Percentiles rank a stretch among this genome's conserved stretches.
These are phyloP conservation scores for Leucania comma DNA, from an alignment of 2,888 invertebrate genomes.

Conservation along the genomic window DNA sequence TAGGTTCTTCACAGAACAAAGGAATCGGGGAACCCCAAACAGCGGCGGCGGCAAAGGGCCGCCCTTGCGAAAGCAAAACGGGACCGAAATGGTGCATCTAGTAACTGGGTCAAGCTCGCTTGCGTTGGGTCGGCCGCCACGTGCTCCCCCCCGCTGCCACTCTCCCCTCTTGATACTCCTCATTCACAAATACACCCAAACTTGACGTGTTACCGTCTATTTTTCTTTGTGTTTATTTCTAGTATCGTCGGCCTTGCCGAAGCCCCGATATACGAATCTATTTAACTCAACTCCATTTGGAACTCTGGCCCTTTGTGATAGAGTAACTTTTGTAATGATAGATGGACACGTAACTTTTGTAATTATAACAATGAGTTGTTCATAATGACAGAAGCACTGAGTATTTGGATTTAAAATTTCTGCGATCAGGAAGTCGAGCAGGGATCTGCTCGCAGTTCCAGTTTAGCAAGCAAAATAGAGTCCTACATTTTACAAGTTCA, in stretches of 20 bases:
- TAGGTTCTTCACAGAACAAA: slow-evolving; percentile 60
- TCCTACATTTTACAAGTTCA: not conserved
- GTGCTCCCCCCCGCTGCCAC: slow-evolving; percentile 77
- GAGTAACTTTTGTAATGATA: slow-evolving; percentile 70
- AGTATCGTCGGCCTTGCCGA: slow-evolving; percentile 78
- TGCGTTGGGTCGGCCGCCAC: slow-evolving; percentile 82
- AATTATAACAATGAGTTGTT: slow-evolving; percentile 72
- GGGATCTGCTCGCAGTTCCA: slow-evolving; percentile 43
- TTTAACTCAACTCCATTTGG: slow-evolving; percentile 66
- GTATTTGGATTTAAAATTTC: slow-evolving; percentile 73
- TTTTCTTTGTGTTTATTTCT: slow-evolving; percentile 66
- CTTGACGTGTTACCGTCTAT: slow-evolving; percentile 67
- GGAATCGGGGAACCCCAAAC: slow-evolving; percentile 66
- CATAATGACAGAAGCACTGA: slow-evolving; percentile 62
- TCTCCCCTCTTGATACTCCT: slow-evolving; percentile 48
- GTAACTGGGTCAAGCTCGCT: slow-evolving; percentile 89
- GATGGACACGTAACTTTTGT: slow-evolving; percentile 47
- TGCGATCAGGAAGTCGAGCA: slow-evolving; percentile 32
- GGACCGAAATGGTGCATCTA: slow-evolving; percentile 88
- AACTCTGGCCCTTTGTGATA: slow-evolving; percentile 70
- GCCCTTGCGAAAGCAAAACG: slow-evolving; percentile 81
- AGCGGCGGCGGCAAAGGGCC: slow-evolving; percentile 75
- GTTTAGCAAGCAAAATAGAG: slow-evolving; percentile 28
- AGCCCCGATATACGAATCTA: slow-evolving; percentile 70
- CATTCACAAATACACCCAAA: slow-evolving; percentile 68